These are phyloP conservation scores for Chaetogeoica ovagalla DNA, from an alignment of 2,888 invertebrate species.

Conservation along the genomic window DNA sequence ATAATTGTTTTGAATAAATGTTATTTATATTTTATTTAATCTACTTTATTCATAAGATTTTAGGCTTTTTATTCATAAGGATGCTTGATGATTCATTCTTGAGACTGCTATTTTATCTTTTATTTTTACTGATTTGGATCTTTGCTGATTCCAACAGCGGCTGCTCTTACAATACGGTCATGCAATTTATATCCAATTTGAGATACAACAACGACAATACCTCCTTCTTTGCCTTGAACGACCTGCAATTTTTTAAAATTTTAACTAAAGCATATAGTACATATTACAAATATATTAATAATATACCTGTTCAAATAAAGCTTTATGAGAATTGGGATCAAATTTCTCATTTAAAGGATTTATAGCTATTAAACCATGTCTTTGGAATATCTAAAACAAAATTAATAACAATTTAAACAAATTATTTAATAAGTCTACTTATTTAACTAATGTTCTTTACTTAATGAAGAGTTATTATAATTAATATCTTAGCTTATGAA, in stretches of 20 bases:
- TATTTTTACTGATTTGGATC: constrained; percentile 57
- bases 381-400: constrained; percentile 74
- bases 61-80: not conserved
- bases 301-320: constrained; percentile 85
- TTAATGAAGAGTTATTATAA: no score
- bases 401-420: not conserved
- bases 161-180: constrained; percentile 91
- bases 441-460: not conserved
- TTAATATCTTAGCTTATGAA: no score
- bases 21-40: constrained; percentile 32
- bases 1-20: not conserved
- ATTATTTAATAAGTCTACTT: not conserved
- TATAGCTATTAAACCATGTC: constrained; percentile 86
- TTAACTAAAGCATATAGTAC: not conserved
- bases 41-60: constrained; percentile 6
- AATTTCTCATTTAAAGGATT: constrained; percentile 92
- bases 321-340: constrained; percentile 95
- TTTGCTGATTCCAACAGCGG: constrained; percentile 93
- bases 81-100: constrained; percentile 62
- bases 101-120: constrained; percentile 89
- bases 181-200: constrained; percentile 95
- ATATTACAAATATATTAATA: constrained; percentile 32
- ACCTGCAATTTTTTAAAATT: constrained; percentile 63
- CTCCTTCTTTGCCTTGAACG: constrained; percentile 77
- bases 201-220: constrained; percentile 88